Percentiles rank a stretch among this genome's conserved stretches.
Conservation (phyloP, 2,113 vertebrate genomes). For the Alaudala cheleensis region DNA sequence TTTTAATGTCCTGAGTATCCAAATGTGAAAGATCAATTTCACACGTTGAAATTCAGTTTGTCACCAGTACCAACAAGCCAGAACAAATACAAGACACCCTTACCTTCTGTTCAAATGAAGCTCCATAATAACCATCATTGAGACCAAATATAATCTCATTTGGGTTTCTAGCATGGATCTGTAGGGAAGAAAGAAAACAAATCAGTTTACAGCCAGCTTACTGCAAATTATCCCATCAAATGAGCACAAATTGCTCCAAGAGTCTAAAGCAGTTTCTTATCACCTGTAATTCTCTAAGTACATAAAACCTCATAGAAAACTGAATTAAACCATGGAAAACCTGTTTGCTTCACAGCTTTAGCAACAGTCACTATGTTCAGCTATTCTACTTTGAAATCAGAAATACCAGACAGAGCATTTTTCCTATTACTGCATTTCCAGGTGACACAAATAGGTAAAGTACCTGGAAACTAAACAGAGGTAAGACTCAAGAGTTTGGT, state of each 20-base stretch:
- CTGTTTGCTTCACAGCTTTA: not conserved
- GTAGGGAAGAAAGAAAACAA: slow-evolving; percentile 6
- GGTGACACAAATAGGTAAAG: not conserved
- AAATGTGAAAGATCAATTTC: not conserved
- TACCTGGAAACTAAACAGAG: not conserved
- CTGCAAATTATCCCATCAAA: not conserved
- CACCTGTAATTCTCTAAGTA: not conserved
- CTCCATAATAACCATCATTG: slow-evolving; percentile 97
- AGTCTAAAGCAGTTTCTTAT: not conserved
- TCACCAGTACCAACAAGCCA: not conserved
- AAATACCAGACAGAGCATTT: not conserved
- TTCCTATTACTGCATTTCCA: not conserved
- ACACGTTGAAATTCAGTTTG: not conserved
- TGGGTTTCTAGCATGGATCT: slow-evolving; percentile 95
- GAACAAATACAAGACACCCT: not conserved
- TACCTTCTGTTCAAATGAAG: slow-evolving; percentile 95
- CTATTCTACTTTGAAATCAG: not conserved
- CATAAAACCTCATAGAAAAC: not conserved
- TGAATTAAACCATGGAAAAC: not conserved
- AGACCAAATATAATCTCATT: slow-evolving; percentile 99
- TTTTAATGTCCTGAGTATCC: not conserved
- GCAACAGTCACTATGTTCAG: not conserved
- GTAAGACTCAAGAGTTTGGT: not conserved
- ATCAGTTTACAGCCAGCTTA: not conserved
- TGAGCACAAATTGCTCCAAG: not conserved